Base-by-base conservation (phyloP, 2,113 vertebrate species). In the Ondatra zibethicus region DNA sequence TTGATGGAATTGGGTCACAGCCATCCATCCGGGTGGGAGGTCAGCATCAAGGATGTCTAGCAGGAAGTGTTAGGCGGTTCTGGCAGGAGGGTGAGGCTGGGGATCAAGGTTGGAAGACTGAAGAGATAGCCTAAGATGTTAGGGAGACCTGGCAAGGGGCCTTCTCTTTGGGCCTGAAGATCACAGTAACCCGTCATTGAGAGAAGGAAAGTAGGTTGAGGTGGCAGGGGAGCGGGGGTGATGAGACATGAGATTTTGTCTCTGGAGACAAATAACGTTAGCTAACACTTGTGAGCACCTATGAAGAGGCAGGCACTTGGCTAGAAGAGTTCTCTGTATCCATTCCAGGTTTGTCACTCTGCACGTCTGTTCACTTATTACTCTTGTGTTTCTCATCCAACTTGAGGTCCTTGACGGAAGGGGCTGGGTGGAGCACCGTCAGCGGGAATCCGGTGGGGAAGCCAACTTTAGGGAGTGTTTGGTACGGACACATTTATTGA, bases 121-220 rank as follows among this genome's bases (percentile, higher is more conserved):
- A 27, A 90, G 78, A 88, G 31, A 45, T 63, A 88, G 68, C 31
- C 82, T 45, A 58, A 31, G 11, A 25, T 65, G 23, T 88, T 50
- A 95, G 88, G 42, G 78, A 73, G 8, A 55, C 39, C 52, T 65
- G 61, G 72, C 45, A 50, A 33, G 0, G 10, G 19, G 36, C 19
- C 3, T n/a, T 89, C 33, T 95, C 33, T 95, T 31, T 39, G 39
- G 77, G 45, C 25, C 45, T 86, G 86, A 82, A 94, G 88, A 76
- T 50, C 85, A 88, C 42, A 66, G 36, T 29, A 76, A 31, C 6
- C 27, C 19, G 77, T 61, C n/a, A 58, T 12, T 42, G 55, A 76
- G 86, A 73, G 42, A 55, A 72, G n/a, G 58, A 77, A 50, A 21
- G 14, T 4, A 50, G 93, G 11, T 45, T 55, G 31, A 39, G 33